Base-by-base conservation (phyloP, 2,888 invertebrate species). In the Heteromyza rotundicornis region DNA sequence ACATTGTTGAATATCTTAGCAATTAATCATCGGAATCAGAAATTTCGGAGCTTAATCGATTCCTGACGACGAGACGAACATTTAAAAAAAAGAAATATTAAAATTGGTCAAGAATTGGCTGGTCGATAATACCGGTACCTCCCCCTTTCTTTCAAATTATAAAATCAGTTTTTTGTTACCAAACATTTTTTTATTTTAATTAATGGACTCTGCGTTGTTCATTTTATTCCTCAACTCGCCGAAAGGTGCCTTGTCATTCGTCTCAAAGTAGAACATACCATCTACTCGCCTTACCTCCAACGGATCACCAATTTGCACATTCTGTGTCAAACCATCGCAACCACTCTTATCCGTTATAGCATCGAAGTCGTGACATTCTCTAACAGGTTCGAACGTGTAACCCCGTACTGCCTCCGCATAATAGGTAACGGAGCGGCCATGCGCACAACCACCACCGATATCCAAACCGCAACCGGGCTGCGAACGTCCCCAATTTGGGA, bases 401-500 rank as follows among this genome's bases (percentile, higher is more conserved):
- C 62, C 63, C 17, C 23, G 47, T 12, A 84, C 67, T 0, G 83
- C 82, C 70, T 85, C 84, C 1, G 80, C 81, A 63, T 77, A 84
- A 56, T 80, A 82, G 44, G 66, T 20, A 63, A 80, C 80, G 0
- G 82, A 70, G 62, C 84, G 74, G 12, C 67, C 66, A 68, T 85
- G 85, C 1, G 85, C 72, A 69, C 85, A 85, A 3, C 62, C 60
- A 44, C 74, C 77, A 64, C 65, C 69, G 58, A 73, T 59, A 74
- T 76, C 79, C 65, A 69, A 72, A 69, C 80, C 83, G 81, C 85
- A 85, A 80, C 85, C 84, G 70, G 82, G 77, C 80, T 86, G 86
- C 80, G 82, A 80, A 79, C 84, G 84, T 80, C 83, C 79, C 69
- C 80, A 79, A 83, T 84, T 85, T 79, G 84, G 84, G 83, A 85